Conservation (phyloP, 2,797 vertebrate genomes). For the Periophthalmus magnuspinnatus region DNA sequence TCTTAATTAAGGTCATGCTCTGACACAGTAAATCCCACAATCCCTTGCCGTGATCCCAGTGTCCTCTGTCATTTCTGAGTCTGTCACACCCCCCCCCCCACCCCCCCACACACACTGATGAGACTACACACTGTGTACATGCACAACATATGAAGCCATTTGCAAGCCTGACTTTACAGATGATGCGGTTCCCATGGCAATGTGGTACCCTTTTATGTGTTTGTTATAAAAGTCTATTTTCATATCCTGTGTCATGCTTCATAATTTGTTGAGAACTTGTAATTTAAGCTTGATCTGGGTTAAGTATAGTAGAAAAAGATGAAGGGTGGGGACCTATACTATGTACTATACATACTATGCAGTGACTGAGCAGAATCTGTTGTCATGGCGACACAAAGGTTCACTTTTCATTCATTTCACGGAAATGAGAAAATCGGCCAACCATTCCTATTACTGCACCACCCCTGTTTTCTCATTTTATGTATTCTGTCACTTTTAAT, state of each 20-base stretch:
- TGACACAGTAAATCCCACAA: conserved; percentile 44
- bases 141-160: conserved; percentile 7
- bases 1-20: conserved; percentile 40
- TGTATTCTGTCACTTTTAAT: neutral
- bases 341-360: conserved; percentile 22
- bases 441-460: conserved; percentile 16
- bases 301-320: conserved; percentile 20
- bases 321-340: conserved; percentile 17
- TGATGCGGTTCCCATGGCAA: conserved; percentile 45
- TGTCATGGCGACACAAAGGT: conserved; percentile 60
- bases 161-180: conserved; percentile 37
- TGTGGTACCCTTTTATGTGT: neutral
- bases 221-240: neutral
- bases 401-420: conserved; percentile 26
- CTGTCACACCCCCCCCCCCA: conserved; percentile 8
- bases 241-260: conserved; percentile 17
- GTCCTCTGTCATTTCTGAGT: conserved; percentile 1
- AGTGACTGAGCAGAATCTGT: conserved; percentile 60
- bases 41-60: conserved; percentile 35
- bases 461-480: neutral
- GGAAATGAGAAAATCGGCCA: conserved; percentile 3
- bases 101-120: conserved; percentile 1
- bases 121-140: conserved; percentile 4
- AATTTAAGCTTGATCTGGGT: conserved; percentile 13
- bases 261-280: conserved; percentile 5